phyloP scores from a whole-genome alignment of 2,113 vertebrate species.

The Entomyzon cyanotis region DNA sequence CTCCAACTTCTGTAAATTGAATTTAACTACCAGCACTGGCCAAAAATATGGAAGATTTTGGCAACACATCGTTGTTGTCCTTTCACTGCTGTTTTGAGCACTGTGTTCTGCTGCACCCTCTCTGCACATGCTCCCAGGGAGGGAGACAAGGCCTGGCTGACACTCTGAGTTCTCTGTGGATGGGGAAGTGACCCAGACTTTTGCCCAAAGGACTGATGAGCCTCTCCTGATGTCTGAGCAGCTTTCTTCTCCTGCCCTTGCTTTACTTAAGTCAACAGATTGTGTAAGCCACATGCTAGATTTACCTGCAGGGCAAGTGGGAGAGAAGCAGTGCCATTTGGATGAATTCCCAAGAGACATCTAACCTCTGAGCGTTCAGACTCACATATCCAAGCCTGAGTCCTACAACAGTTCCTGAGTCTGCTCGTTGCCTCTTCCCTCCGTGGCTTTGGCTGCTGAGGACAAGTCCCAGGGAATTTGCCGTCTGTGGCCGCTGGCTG shows the following conservation, averaged over 20 bases:
- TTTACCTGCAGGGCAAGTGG: slow-evolving; percentile 63
- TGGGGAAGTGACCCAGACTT: slow-evolving; percentile 31
- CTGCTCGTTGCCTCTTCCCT: background rate
- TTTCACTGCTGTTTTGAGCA: background rate
- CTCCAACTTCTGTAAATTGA: background rate
- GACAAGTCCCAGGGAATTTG: background rate
- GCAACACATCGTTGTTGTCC: background rate
- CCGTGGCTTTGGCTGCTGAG: background rate
- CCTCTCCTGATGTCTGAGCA: slow-evolving; percentile 52
- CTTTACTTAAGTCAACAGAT: slow-evolving; percentile 64
- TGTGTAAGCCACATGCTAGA: slow-evolving; percentile 54
- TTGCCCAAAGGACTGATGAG: slow-evolving; percentile 44
- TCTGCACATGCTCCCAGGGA: fast-evolving
- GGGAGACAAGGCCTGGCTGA: background rate
- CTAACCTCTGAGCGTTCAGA: background rate
- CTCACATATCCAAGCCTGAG: background rate
- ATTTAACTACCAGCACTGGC: background rate
- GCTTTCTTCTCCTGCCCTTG: slow-evolving; percentile 36
- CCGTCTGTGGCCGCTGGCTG: background rate
- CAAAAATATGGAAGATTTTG: background rate
- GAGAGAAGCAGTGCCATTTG: slow-evolving; percentile 53
- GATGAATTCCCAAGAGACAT: slow-evolving; percentile 40
- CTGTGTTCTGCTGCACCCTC: background rate
- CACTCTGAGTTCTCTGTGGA: fast-evolving
- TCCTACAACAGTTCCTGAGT: background rate